A percentile compares a stretch with the other conserved stretches of the same genome.
Conservation (phyloP, 2,797 vertebrate species). For the Morus bassanus region DNA sequence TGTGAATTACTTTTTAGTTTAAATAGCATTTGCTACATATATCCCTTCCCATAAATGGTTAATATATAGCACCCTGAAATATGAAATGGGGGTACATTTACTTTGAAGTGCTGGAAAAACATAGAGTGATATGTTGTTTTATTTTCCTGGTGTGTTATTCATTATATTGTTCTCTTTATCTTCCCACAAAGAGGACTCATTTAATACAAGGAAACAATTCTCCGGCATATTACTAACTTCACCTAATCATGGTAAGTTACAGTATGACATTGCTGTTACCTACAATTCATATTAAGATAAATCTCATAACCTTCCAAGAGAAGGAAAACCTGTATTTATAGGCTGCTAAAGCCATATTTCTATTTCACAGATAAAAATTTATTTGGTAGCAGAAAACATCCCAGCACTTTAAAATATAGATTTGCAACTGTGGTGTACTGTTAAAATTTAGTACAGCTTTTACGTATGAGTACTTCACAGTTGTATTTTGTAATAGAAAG, state of each 20-base stretch:
- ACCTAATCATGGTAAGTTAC: constrained; percentile 31
- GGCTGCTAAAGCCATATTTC: constrained; percentile 24
- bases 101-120: not conserved
- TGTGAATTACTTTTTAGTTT: constrained; percentile 15
- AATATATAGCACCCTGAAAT: not conserved
- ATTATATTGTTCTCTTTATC: not conserved
- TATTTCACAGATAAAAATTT: constrained; percentile 52
- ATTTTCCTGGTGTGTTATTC: not conserved
- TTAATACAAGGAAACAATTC: constrained; percentile 1
- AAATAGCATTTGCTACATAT: not conserved
- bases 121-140: not conserved
- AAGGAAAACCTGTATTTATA: constrained; percentile 28
- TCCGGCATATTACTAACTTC: not conserved
- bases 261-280: constrained; percentile 11
- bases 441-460: constrained; percentile 68
- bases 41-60: not conserved
- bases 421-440: not conserved
- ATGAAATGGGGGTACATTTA: not conserved
- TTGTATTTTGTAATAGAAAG: constrained; percentile 64
- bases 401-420: constrained; percentile 37
- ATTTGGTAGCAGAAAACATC: constrained; percentile 21
- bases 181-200: not conserved
- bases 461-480: constrained; percentile 33
- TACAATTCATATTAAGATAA: constrained; percentile 28
- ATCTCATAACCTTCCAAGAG: constrained; percentile 5